phyloP scores from a whole-genome alignment of 2,113 vertebrate species.

The Chloropsis cyanopogon region DNA sequence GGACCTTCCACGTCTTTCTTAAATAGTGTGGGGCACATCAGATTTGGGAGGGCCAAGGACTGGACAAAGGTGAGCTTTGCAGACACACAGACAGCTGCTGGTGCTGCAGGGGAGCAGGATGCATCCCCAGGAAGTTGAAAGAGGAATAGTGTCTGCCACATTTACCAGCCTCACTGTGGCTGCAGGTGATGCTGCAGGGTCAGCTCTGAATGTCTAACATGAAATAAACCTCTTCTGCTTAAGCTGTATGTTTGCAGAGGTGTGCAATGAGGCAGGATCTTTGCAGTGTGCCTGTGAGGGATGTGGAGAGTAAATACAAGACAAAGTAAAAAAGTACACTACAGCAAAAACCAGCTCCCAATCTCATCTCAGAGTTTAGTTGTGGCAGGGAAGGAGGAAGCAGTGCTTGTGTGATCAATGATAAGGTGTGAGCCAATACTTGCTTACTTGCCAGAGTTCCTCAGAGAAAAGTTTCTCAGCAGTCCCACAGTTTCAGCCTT shows the following conservation, averaged over 20 bases:
- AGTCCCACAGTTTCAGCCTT: background rate
- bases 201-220: background rate
- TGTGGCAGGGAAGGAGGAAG: background rate
- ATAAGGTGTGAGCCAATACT: background rate
- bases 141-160: background rate
- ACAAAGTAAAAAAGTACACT: background rate
- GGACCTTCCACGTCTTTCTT: background rate
- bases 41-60: background rate
- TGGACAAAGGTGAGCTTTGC: background rate
- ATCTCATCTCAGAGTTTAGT: background rate
- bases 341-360: background rate
- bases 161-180: background rate
- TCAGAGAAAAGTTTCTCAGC: background rate
- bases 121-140: background rate
- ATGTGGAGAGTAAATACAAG: background rate
- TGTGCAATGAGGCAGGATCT: accelerated
- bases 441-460: background rate
- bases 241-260: background rate
- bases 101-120: background rate
- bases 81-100: background rate
- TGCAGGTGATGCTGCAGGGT: background rate
- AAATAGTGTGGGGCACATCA: background rate
- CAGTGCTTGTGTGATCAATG: background rate
- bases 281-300: background rate
- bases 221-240: background rate